These are phyloP conservation scores for Setophaga coronata DNA, from an alignment of 2,113 vertebrate genomes.

Conservation along the genomic window DNA sequence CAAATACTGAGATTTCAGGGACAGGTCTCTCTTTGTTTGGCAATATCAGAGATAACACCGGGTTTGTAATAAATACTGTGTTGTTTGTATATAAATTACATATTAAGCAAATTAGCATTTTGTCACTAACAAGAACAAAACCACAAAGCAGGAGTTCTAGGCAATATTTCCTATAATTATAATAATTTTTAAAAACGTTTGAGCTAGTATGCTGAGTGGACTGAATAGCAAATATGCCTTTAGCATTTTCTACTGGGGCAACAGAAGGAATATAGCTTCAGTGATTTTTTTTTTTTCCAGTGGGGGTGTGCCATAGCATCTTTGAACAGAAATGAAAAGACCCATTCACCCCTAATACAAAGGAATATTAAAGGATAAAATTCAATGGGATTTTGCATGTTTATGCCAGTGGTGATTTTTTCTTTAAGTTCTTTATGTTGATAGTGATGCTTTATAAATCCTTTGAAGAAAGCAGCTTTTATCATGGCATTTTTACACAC, in stretches of 20 bases:
- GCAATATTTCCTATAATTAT: background rate
- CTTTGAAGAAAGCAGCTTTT: slow-evolving; percentile 34
- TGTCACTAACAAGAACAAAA: slow-evolving; percentile 25
- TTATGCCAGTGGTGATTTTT: slow-evolving; percentile 41
- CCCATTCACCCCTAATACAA: background rate
- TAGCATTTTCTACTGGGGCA: slow-evolving; percentile 2
- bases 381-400: slow-evolving; percentile 18
- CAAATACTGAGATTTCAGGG: slow-evolving; percentile 41
- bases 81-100: slow-evolving; percentile 35
- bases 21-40: slow-evolving; percentile 34
- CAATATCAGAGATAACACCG: slow-evolving; percentile 12
- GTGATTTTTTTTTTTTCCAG: background rate
- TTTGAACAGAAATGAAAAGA: slow-evolving; percentile 46
- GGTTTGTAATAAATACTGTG: slow-evolving; percentile 33
- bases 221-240: slow-evolving; percentile 5
- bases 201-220: background rate
- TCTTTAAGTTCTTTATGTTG: slow-evolving; percentile 1
- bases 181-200: background rate
- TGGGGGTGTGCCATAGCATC: background rate
- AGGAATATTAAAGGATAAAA: slow-evolving; percentile 18
- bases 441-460: slow-evolving; percentile 1
- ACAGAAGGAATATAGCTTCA: slow-evolving; percentile 4
- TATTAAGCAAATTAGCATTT: slow-evolving; percentile 23
- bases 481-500: background rate
- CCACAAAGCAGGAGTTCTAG: slow-evolving; percentile 1